Base-by-base conservation (phyloP, 2,113 vertebrate species). In the Halcyon malimbica region DNA sequence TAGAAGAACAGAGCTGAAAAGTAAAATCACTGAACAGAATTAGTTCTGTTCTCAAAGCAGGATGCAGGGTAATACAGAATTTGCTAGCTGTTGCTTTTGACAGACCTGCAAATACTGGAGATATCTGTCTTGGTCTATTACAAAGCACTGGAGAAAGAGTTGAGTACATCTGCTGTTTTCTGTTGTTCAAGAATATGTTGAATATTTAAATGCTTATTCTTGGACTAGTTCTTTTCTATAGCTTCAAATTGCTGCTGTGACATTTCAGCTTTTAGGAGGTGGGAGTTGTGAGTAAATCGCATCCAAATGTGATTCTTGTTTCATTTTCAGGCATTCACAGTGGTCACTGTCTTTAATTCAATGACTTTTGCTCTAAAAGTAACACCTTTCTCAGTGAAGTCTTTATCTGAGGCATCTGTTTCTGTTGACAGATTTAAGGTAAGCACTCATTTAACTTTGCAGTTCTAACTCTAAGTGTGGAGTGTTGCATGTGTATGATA, bases 351-450 rank as follows among this genome's bases (percentile, higher is more conserved):
- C 81, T 99, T 99, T 94, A 99, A 99, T 87, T 98, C 99, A 63
- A 99, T 99, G 99, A 99, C 99, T 76, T 99, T 99, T 97, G 99
- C 99, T 85, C 97, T 99, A 80, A 99, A 99, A 98, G 99, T 99
- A 83, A 99, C 99, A 5, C 99, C 99, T 0, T 99, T 99, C 90
- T 99, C 99, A 21, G 99, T 99, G 89, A 99, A 99, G 94, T 99
- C 99, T 54, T 97, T 99, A 10, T 99, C 99, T 7, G 99, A 99
- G 91, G 99, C 98, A 15, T 99, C 99, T 1, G 99, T 99, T 53
- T 98, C 99, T 35, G 97, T 98, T 83, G 99, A 99, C 82, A 98
- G 99, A 92, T 99, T 99, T 95, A 99, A 99, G 98, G 99, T 99
- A 94, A 98, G 98, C 91, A 42, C 18, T 60, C 64, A 21, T 90